phyloP scores from a whole-genome alignment of 2,113 vertebrate genomes.

The Oryzias javanicus region DNA sequence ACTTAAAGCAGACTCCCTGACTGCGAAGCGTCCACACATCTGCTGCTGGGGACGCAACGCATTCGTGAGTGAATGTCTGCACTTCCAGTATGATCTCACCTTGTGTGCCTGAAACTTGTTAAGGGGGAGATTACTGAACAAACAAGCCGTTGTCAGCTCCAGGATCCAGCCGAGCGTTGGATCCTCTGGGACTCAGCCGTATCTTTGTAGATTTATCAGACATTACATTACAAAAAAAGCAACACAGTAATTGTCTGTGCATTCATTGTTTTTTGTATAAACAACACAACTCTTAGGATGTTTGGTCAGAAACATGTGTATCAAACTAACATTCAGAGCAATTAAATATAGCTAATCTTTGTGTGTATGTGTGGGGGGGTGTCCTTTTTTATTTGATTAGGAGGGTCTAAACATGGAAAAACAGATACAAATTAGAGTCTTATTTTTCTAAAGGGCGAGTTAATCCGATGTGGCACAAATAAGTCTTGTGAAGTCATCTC shows the following conservation, averaged over 20 bases:
- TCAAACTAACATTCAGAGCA: conserved; percentile 44
- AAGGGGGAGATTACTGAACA: conserved; percentile 69
- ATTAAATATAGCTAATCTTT: conserved; percentile 38
- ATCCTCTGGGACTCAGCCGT: conserved; percentile 51
- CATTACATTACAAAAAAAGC: conserved; percentile 37
- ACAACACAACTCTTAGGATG: conserved; percentile 27
- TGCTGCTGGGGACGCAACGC: conserved; percentile 41
- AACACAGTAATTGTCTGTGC: conserved; percentile 33
- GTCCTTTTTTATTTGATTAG: conserved; percentile 44
- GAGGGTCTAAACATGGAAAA: conserved; percentile 37
- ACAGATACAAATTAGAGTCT: no score
- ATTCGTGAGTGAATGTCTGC: conserved; percentile 37
- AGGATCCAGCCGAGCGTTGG: conserved; percentile 24
- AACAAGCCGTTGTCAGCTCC: conserved; percentile 66
- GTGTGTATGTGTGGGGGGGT: neutral
- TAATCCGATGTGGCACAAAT: no score
- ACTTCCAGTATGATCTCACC: conserved; percentile 73
- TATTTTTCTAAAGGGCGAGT: no score
- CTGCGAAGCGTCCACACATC: conserved; percentile 64
- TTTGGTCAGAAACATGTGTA: conserved; percentile 57
- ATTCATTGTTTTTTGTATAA: conserved; percentile 7
- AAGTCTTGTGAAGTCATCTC: no score
- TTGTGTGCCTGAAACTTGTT: conserved; percentile 80
- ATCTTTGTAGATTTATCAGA: conserved; percentile 29
- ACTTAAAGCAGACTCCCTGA: conserved; percentile 78